A percentile compares a stretch with the other conserved stretches of the same genome.
phyloP scores from a whole-genome alignment of 2,797 vertebrate genomes.

The Tangara arthus region DNA sequence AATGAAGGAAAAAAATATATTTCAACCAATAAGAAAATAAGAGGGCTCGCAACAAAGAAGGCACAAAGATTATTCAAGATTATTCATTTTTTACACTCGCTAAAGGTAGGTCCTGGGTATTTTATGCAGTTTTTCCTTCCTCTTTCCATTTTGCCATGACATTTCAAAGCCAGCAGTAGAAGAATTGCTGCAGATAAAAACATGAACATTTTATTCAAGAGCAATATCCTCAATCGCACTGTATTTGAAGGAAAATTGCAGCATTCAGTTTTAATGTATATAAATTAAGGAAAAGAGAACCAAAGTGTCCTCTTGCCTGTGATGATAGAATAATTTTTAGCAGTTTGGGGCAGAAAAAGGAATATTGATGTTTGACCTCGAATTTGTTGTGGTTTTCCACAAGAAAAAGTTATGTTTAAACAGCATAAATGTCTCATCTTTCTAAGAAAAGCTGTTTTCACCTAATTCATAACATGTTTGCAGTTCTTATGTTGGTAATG shows the following conservation, averaged over 20 bases:
- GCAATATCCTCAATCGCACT: neutral
- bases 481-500: slow-evolving; percentile 29
- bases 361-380: neutral
- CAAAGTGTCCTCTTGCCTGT: neutral
- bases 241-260: neutral
- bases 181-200: neutral
- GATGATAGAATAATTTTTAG: neutral
- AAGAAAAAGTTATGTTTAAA: slow-evolving; percentile 16
- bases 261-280: neutral
- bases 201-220: neutral
- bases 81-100: neutral
- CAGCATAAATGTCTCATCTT: neutral
- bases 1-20: neutral
- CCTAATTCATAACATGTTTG: slow-evolving; percentile 53
- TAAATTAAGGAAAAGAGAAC: neutral
- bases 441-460: slow-evolving; percentile 49
- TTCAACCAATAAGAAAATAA: neutral
- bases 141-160: neutral
- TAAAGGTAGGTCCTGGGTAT: neutral
- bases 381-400: slow-evolving; percentile 36
- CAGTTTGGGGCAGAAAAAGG: neutral
- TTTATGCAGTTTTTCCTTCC: neutral
- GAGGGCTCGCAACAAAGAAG: neutral
- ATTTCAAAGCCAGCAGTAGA: neutral
- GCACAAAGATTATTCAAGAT: neutral